Percentiles rank a stretch among this genome's conserved stretches.
phyloP scores from a whole-genome alignment of 30 jellyfish, hydroid and myxozoan genomes.

The Turritopsis dohrnii region DNA sequence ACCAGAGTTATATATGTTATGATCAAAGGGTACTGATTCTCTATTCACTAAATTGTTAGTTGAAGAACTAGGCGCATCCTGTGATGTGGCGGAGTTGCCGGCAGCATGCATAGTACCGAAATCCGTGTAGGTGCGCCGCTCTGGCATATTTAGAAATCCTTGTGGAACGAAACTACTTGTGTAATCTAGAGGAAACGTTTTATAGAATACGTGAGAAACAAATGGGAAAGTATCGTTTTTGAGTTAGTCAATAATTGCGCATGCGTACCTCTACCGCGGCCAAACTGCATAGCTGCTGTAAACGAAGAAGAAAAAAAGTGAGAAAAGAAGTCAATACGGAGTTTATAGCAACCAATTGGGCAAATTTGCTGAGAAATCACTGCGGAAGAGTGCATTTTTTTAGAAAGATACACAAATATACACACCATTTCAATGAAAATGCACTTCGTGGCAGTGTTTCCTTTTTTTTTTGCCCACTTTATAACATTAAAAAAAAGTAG shows the following conservation, averaged over 20 bases:
- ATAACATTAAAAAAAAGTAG: too few relatives aligned
- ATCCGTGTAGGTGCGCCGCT: conserved; percentile 26
- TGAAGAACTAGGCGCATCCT: background rate
- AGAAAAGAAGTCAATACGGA: background rate
- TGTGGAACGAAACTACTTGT: conserved; percentile 7
- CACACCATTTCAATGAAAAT: too few relatives aligned
- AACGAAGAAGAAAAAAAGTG: background rate
- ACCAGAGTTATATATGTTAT: background rate
- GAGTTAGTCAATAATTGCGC: background rate
- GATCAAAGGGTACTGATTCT: background rate
- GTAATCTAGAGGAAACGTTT: background rate
- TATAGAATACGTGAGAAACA: background rate
- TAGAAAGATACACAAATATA: too few relatives aligned
- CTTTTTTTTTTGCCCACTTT: too few relatives aligned
- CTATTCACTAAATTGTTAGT: background rate
- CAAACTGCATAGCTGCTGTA: conserved; percentile 18
- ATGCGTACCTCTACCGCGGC: conserved; percentile 23
- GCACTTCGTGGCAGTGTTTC: too few relatives aligned
- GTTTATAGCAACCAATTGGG: background rate
- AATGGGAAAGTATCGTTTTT: background rate
- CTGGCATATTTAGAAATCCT: conserved; percentile 33
- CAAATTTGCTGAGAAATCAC: too few relatives aligned
- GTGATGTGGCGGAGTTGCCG: background rate
- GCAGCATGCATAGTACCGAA: background rate
- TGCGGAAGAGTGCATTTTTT: too few relatives aligned